A percentile compares a stretch with the other conserved stretches of the same genome.
Conservation (phyloP, 1,140 invertebrate genomes). For the Archegozetes longisetosus region DNA sequence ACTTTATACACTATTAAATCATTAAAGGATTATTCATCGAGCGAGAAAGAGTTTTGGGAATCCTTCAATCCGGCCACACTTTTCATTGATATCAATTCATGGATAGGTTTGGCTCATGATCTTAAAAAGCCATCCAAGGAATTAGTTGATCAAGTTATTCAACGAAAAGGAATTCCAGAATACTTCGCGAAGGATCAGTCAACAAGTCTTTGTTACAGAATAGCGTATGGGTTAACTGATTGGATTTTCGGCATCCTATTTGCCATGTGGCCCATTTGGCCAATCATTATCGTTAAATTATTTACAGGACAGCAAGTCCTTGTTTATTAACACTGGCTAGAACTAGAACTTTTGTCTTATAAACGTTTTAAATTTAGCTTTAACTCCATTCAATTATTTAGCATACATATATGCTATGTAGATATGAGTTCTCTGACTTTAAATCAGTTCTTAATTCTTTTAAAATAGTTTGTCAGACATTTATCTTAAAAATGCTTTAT, state of each 20-base stretch:
- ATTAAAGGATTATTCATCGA: constrained; percentile 56
- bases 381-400: too few species aligned
- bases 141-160: constrained; percentile 2
- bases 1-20: constrained; percentile 57
- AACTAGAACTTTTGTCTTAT: too few species aligned
- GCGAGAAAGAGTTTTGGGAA: constrained; percentile 46
- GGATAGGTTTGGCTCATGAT: constrained; percentile 44
- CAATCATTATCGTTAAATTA: background rate
- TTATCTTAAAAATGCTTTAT: too few species aligned
- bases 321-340: too few species aligned
- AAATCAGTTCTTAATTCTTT: too few species aligned
- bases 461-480: too few species aligned
- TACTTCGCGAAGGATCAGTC: constrained; percentile 1
- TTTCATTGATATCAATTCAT: constrained; percentile 42
- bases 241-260: constrained; percentile 4
- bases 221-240: constrained; percentile 1
- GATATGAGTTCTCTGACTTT: too few species aligned
- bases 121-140: constrained; percentile 14
- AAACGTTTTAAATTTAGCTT: too few species aligned
- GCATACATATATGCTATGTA: too few species aligned
- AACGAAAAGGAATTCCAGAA: constrained; percentile 5
- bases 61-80: constrained; percentile 43
- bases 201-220: background rate
- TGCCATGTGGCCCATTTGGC: constrained; percentile 4
- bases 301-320: background rate